Evolutionary conservation across 64 coral and sea anemone genomes (phyloP), one percentile per base, ranked within the genome.

Genomic region (Montipora foliosa): DNA sequence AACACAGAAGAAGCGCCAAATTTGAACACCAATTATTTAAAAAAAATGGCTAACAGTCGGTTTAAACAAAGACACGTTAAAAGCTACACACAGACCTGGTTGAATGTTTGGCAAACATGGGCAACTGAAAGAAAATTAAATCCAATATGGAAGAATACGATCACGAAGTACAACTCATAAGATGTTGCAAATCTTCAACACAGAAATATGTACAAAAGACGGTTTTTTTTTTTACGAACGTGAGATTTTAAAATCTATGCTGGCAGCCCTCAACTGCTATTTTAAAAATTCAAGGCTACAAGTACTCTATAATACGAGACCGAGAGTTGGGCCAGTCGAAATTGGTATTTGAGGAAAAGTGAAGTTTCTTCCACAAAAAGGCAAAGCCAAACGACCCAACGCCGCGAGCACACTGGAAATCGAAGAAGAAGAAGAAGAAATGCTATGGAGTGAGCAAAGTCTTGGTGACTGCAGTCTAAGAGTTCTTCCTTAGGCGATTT

Each of bases 201-300:
- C 84, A 47, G 84, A 87, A 87, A 64, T 87, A 13, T 44, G 84
- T 73, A 73, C 84, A 7, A 87, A 74, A 87, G 68, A 87, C 51
- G 44, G 84, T 29, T 1, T 29, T 14, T 37, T 81, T 14, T 37
- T 81, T 11, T 91, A 91, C 78, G 47, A 91, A 81, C 78, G 59
- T 80, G 89, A 91, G 20, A 91, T 77, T 81, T 17, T 91, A 53
- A 91, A 91, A 91, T 64, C 62, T 45, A 82, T 82, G 62, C 55
- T 91, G 78, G 78, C 45, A 61, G 55, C 89, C 77, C 89, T 91
- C 71, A 14, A 91, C 79, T 12, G 77, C 14, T 45, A 91, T 37
- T 91, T 57, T 82, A 22, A 91, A 83, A 50, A 66, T 83, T 6
- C 61, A 71, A 3, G 44, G 47, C 37, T 44, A 81, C 61, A 78